phyloP scores from a whole-genome alignment of 2,797 vertebrate species.

The Graptemys geographica region DNA sequence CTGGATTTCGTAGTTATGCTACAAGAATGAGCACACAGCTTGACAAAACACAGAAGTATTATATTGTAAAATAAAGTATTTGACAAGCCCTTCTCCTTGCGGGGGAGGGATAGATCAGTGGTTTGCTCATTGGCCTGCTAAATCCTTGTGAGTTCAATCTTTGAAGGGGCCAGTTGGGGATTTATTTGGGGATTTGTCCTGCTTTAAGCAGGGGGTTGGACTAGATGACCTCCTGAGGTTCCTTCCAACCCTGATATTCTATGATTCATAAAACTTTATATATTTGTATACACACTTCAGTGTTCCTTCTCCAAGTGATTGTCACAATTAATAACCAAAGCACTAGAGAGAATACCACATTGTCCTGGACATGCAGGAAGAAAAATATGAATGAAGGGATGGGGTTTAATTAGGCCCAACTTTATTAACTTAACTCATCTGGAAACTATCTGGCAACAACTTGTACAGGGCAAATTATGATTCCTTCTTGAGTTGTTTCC shows the following conservation, averaged over 20 bases:
- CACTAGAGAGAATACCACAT: neutral
- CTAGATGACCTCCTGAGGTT: no score
- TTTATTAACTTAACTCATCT: neutral
- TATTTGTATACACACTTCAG: neutral
- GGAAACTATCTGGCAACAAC: neutral
- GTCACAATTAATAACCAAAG: neutral
- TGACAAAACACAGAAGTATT: neutral
- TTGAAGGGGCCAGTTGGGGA: no score
- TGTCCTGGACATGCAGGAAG: neutral
- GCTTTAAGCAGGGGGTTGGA: no score
- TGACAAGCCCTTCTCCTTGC: neutral
- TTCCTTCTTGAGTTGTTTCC: neutral
- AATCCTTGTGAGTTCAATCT: no score
- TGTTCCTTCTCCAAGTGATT: neutral
- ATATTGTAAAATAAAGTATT: neutral
- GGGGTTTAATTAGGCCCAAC: neutral
- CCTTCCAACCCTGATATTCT: no score
- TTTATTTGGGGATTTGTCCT: no score
- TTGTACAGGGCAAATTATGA: neutral
- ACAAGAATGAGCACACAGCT: neutral
- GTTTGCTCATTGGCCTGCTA: no score
- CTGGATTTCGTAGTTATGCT: neutral
- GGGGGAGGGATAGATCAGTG: no score
- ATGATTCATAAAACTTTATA: neutral
- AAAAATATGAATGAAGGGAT: neutral